Evolutionary conservation across 2,797 vertebrate genomes (phyloP).

Genomic region (Chanos chanos): DNA sequence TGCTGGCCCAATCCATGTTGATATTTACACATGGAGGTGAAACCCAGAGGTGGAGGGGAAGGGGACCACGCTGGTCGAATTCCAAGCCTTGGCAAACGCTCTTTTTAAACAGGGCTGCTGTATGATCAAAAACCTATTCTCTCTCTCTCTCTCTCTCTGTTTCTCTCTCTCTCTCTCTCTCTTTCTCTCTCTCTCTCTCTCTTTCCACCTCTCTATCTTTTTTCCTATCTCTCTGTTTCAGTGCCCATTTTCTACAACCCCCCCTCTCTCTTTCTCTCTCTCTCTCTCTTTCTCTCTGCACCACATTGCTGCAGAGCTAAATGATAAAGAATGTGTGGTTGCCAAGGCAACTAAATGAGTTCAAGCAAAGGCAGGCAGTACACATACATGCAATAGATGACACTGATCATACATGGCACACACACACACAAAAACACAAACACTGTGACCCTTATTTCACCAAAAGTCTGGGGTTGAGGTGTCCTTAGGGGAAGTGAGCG

Average conservation of each 20-base stretch:
- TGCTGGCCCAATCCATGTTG: conserved; percentile 2
- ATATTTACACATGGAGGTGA: not conserved
- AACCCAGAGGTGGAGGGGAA: not conserved
- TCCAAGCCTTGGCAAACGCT: conserved; percentile 7
- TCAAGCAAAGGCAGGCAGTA: conserved; percentile 47
- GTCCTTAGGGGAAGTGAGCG: too few relatives aligned
- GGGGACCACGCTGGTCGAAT: not conserved
- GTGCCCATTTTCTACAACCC: not conserved
- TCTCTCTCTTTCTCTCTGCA: conserved; percentile 18
- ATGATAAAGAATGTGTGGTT: conserved; percentile 52
- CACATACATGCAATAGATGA: conserved; percentile 32
- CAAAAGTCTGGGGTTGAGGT: too few relatives aligned
- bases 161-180: not conserved
- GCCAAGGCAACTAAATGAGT: conserved; percentile 60
- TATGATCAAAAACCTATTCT: not conserved
- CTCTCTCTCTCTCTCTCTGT: conserved; percentile 14
- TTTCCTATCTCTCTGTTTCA: conserved; percentile 10
- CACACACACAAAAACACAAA: not conserved
- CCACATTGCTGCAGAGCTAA: conserved; percentile 40
- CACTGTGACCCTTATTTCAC: too few relatives aligned
- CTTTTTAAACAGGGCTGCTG: not conserved
- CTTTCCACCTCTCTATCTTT: too few relatives aligned
- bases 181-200: conserved; percentile 3
- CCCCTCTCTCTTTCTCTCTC: conserved; percentile 1
- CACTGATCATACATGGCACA: not conserved